Evolutionary conservation across 2,797 vertebrate genomes (phyloP), one percentile per base, ranked within the genome.

Genomic region (Pipistrellus pipistrellus): DNA sequence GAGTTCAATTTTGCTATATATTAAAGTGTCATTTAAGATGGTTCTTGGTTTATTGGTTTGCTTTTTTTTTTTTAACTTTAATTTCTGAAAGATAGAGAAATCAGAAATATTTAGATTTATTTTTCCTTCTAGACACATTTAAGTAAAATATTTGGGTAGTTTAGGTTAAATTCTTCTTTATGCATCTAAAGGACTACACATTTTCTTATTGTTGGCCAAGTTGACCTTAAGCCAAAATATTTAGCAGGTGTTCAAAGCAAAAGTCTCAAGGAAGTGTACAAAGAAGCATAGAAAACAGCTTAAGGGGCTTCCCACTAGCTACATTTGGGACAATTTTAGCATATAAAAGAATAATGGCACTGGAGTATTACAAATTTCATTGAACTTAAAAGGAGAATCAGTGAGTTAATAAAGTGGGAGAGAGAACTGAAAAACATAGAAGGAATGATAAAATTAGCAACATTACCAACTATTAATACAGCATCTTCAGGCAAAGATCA

Each of bases 21-120:
- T 68, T 88, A 62, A 89, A 71, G 73, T 82, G 38, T 51, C 13
- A 51, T 51, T 86, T 71, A 92, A 51, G 57, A 51, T 93, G 53
- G 25, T 21, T 66, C 62, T 77, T 77, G 46, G 5, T 1, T 46
- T 94, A 71, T 59, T 90, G 41, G n/a, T 94, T 82, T 80, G 27
- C 18, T 94, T 96, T 78, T 25, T 41, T 35, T 68, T 95, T 68
- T 95, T 85, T 64, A 85, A 35, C 41, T 90, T 84, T 76, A 51
- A 48, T 90, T 83, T 88, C 85, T 68, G 32, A 80, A 90, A 94
- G 18, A 81, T 62, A 64, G 2, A 35, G 38, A 80, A 85, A 44
- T 6, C 41, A 46, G 64, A 95, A 86, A 69, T 93, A 18, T 18
- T 85, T 64, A 51, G 57, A 25, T 69, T 55, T 77, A n/a, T 90